These are phyloP conservation scores for Gila orcuttii DNA, from an alignment of 2,113 vertebrate genomes.

Conservation along the genomic window DNA sequence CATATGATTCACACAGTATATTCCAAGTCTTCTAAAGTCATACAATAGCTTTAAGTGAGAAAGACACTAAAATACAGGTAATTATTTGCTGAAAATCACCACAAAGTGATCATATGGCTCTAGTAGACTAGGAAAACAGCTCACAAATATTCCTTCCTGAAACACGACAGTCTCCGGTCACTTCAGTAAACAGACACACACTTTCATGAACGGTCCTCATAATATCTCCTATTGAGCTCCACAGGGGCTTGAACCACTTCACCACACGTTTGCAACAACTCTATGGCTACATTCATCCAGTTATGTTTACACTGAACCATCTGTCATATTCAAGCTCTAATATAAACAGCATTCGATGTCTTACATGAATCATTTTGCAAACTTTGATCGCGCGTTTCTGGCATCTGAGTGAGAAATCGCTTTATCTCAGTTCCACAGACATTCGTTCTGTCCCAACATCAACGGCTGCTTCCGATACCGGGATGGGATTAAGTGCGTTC, in stretches of 20 bases:
- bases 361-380: conserved; percentile 36
- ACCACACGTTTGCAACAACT: background rate
- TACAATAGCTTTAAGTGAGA: background rate
- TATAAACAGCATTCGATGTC: conserved; percentile 11
- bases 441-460: conserved; percentile 2
- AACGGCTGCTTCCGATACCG: background rate
- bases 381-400: conserved; percentile 35
- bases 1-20: background rate
- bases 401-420: conserved; percentile 31
- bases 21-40: background rate
- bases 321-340: background rate
- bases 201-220: background rate
- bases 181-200: background rate
- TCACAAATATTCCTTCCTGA: background rate
- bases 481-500: conserved; percentile 32
- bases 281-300: conserved; percentile 2
- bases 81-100: background rate
- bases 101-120: background rate
- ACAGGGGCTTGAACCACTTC: background rate
- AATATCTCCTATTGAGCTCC: background rate
- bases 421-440: conserved; percentile 47
- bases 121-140: background rate
- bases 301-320: conserved; percentile 32
- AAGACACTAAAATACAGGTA: background rate
- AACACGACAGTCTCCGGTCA: background rate